phyloP scores from a whole-genome alignment of 1,140 invertebrate species.

The Aphidius ervi region DNA sequence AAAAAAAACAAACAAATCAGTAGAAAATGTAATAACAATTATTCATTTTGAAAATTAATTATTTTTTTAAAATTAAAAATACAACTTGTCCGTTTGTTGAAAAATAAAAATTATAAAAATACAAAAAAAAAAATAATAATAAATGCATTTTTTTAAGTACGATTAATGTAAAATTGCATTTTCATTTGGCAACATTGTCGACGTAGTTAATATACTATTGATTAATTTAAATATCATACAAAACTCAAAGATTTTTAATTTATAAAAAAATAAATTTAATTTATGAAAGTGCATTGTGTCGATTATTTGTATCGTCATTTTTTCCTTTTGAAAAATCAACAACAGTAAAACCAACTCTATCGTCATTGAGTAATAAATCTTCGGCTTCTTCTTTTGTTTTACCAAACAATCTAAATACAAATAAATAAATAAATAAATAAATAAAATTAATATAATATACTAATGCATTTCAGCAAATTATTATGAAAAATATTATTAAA shows the following conservation, averaged over 20 bases:
- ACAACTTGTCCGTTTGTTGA: too few species aligned
- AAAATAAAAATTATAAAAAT: too few species aligned
- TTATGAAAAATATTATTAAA: background rate
- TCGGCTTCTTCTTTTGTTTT: conserved; percentile 41
- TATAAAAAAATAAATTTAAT: conserved; percentile 16
- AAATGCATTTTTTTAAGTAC: too few species aligned
- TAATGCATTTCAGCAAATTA: background rate
- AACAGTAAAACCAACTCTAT: conserved; percentile 36
- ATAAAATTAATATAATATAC: background rate
- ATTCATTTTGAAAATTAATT: too few species aligned
- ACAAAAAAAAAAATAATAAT: too few species aligned
- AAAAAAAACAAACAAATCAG: too few species aligned
- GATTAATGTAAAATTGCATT: too few species aligned
- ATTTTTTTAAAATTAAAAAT: too few species aligned
- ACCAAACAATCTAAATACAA: conserved; percentile 40
- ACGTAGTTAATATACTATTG: conserved; percentile 10
- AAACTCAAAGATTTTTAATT: too few species aligned
- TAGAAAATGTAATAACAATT: too few species aligned
- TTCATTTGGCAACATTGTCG: background rate
- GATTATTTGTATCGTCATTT: conserved; percentile 28
- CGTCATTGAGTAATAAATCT: conserved; percentile 37
- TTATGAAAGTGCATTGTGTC: conserved; percentile 29
- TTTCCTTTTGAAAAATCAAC: conserved; percentile 39
- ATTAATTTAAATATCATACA: background rate
- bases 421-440: conserved; percentile 12